These are phyloP conservation scores for Girardia tigrina DNA, from an alignment of 2,888 invertebrate genomes.

Conservation along the genomic window DNA sequence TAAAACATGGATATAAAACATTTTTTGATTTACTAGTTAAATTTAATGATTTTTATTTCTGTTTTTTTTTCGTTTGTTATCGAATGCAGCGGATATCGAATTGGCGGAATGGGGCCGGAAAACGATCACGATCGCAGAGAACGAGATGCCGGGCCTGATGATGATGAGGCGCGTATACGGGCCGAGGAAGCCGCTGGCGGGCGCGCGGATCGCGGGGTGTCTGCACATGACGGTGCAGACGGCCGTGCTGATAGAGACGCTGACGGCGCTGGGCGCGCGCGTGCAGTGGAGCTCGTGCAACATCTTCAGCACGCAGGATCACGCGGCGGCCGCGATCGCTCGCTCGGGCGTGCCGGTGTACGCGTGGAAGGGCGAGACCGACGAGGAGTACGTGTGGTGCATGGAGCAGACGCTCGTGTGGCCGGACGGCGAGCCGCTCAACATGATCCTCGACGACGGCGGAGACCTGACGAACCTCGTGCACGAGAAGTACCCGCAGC, in stretches of 20 bases:
- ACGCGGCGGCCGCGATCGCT: slow-evolving; percentile 97
- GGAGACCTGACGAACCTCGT: slow-evolving; percentile 91
- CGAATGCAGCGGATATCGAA: slow-evolving; percentile 76
- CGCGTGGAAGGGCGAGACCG: slow-evolving; percentile 99
- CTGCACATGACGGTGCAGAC: slow-evolving; percentile 99
- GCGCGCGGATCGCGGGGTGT: slow-evolving; percentile 88
- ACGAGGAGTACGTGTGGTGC: slow-evolving; percentile 96
- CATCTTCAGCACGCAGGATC: slow-evolving; percentile 96
- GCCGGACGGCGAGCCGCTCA: slow-evolving; percentile 69
- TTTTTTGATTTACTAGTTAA: too few relatives aligned
- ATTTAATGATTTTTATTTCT: too few relatives aligned
- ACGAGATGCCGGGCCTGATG: slow-evolving; percentile 99
- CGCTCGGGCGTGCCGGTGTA: slow-evolving; percentile 81
- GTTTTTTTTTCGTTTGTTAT: too few relatives aligned
- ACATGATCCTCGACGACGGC: slow-evolving; percentile 96
- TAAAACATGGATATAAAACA: too few relatives aligned
- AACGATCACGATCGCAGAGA: slow-evolving; percentile 86
- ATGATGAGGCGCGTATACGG: slow-evolving; percentile 78
- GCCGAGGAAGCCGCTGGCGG: slow-evolving; percentile 69
- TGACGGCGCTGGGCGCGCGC: slow-evolving; percentile 83
- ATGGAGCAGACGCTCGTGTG: slow-evolving; percentile 89
- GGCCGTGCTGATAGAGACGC: slow-evolving; percentile 92
- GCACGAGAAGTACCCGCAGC: slow-evolving; percentile 75
- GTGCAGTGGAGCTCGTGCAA: slow-evolving; percentile 99
- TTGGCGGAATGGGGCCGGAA: slow-evolving; percentile 89